These are phyloP conservation scores for Lordiphosa fenestrarum DNA, from an alignment of 2,888 invertebrate species.

Conservation along the genomic window DNA sequence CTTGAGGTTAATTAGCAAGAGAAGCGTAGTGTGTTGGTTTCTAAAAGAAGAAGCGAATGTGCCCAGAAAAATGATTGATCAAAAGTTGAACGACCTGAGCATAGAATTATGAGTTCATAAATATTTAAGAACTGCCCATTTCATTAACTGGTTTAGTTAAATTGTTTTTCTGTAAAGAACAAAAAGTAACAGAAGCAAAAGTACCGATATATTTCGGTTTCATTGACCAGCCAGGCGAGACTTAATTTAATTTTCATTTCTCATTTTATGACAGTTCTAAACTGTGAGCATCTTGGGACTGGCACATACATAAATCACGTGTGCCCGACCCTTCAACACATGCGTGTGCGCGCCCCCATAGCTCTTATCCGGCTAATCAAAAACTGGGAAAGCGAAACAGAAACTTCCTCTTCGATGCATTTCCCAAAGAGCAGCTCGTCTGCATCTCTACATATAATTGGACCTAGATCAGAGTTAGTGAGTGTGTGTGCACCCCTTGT, in stretches of 20 bases:
- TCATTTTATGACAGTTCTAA: slow-evolving; percentile 26
- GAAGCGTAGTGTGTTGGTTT: slow-evolving; percentile 16
- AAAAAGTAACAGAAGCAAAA: too few relatives aligned
- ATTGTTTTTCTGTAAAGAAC: slow-evolving; percentile 38
- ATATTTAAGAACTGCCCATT: slow-evolving; percentile 30
- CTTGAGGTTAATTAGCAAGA: slow-evolving; percentile 60
- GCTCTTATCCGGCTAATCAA: slow-evolving; percentile 34
- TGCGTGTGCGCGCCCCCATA: slow-evolving; percentile 10
- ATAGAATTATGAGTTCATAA: slow-evolving; percentile 44
- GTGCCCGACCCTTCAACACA: slow-evolving; percentile 29
- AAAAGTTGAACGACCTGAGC: slow-evolving; percentile 65
- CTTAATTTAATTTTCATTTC: slow-evolving; percentile 27
- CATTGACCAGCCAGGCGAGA: slow-evolving; percentile 52
- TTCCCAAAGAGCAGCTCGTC: slow-evolving; percentile 38
- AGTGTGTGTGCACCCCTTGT: slow-evolving; percentile 50
- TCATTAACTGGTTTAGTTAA: slow-evolving; percentile 19
- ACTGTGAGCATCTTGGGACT: slow-evolving; percentile 16
- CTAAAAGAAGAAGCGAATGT: slow-evolving; percentile 32
- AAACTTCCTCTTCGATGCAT: slow-evolving; percentile 56
- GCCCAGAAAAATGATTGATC: slow-evolving; percentile 52
- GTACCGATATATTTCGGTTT: slow-evolving; percentile 68
- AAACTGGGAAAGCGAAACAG: slow-evolving; percentile 18
- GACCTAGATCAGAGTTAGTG: slow-evolving; percentile 24
- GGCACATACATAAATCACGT: slow-evolving; percentile 25
- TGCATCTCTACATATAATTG: slow-evolving; percentile 52